Evolutionary conservation across 2,888 invertebrate genomes (phyloP).

Genomic region (Lypha dubia): DNA sequence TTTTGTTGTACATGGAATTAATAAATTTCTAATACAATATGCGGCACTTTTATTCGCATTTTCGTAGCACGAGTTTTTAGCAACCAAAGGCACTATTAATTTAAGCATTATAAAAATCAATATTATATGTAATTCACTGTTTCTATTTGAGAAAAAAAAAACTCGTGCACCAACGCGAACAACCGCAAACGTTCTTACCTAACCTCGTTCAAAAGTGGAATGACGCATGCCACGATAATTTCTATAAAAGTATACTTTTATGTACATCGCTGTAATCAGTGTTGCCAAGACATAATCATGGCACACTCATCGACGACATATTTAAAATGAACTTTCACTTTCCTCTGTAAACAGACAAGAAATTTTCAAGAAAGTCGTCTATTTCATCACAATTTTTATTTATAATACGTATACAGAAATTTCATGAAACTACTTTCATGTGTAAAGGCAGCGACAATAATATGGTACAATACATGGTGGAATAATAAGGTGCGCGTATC

Average conservation of each 20-base stretch:
- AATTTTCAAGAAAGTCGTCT: too few relatives aligned
- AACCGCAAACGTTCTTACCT: conserved; percentile 81
- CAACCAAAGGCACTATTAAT: conserved; percentile 78
- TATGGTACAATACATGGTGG: too few relatives aligned
- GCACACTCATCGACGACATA: too few relatives aligned
- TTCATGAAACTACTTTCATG: too few relatives aligned
- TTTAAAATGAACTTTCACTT: too few relatives aligned
- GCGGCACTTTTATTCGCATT: conserved; percentile 71
- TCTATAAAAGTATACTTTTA: conserved; percentile 38
- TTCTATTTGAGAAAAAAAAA: conserved; percentile 50
- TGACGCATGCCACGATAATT: conserved; percentile 75
- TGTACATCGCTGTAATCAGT: conserved; percentile 38
- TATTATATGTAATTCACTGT: neutral
- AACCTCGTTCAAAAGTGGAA: conserved; percentile 82
- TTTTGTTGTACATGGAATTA: conserved; percentile 77
- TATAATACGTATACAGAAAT: too few relatives aligned
- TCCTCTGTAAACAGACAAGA: too few relatives aligned
- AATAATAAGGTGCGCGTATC: too few relatives aligned
- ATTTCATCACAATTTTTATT: too few relatives aligned
- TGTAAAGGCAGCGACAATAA: too few relatives aligned
- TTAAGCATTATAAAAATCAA: conserved; percentile 73
- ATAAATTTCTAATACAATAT: conserved; percentile 78
- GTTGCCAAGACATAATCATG: conserved; percentile 6
- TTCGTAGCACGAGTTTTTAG: conserved; percentile 77
- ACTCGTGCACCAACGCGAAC: conserved; percentile 75